Percentiles rank a stretch among this genome's conserved stretches.
Evolutionary conservation across 2,888 invertebrate genomes (phyloP).

Genomic region (Drosophila meridionalis): DNA sequence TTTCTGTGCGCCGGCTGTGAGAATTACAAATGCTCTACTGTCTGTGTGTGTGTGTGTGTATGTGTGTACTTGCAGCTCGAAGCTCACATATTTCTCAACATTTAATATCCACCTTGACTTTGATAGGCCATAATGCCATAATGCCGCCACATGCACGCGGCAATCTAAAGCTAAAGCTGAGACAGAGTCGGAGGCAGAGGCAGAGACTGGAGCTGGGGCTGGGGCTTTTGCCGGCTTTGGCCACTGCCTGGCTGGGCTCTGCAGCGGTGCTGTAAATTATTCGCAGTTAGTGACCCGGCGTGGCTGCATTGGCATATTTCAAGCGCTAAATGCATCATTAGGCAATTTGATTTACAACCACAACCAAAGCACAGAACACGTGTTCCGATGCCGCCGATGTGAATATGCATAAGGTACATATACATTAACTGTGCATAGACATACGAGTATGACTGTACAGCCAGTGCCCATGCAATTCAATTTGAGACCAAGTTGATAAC

Average conservation of each 20-base stretch:
- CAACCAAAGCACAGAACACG: conserved; percentile 53
- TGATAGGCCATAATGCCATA: conserved; percentile 75
- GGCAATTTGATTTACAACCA: conserved; percentile 73
- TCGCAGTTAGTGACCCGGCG: conserved; percentile 76
- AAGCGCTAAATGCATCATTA: conserved; percentile 80
- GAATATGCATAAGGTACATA: conserved; percentile 13
- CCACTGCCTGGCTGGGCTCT: conserved; percentile 25
- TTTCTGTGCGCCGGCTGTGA: conserved; percentile 70
- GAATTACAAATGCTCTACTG: conserved; percentile 63
- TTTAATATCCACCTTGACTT: conserved; percentile 80
- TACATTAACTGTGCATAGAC: conserved; percentile 5
- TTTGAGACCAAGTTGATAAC: conserved; percentile 35
- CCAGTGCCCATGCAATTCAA: conserved; percentile 31
- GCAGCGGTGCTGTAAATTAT: conserved; percentile 69
- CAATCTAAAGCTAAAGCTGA: conserved; percentile 40
- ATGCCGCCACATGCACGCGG: conserved; percentile 54
- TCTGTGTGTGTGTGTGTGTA: conserved; percentile 2
- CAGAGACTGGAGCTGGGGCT: neutral
- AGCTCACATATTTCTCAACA: conserved; percentile 65
- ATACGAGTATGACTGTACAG: neutral
- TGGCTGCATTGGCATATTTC: conserved; percentile 79
- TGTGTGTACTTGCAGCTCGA: conserved; percentile 32
- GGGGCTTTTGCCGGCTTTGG: conserved; percentile 22
- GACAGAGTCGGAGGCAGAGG: neutral
- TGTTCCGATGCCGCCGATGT: conserved; percentile 42